These are phyloP conservation scores for Microtus ochrogaster DNA, from an alignment of 2,113 vertebrate species.

Conservation along the genomic window DNA sequence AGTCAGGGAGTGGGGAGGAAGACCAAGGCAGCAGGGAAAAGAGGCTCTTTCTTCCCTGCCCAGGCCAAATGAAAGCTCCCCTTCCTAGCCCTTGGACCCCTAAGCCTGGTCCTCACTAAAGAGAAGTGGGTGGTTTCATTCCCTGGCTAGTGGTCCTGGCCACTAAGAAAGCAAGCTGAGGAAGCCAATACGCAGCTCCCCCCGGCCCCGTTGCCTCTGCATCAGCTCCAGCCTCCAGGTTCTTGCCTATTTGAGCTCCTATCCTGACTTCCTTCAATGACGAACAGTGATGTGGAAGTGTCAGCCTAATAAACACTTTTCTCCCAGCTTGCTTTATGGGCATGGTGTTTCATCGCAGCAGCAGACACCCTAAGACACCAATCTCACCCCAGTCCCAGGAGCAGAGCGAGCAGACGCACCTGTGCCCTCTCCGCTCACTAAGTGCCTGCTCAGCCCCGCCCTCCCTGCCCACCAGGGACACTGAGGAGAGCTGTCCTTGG, in stretches of 20 bases:
- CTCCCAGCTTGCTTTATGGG: background rate
- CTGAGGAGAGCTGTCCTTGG: background rate
- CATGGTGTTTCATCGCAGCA: background rate
- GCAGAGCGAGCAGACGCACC: background rate
- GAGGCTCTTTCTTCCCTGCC: background rate
- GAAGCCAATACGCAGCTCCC: background rate
- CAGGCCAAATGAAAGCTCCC: background rate
- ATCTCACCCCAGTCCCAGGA: background rate
- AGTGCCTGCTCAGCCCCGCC: background rate
- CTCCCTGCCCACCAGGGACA: background rate
- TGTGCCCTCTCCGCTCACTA: background rate
- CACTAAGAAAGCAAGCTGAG: background rate
- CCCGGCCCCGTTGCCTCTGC: background rate
- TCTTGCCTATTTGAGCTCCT: background rate
- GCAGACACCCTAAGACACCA: background rate
- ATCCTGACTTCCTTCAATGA: background rate
- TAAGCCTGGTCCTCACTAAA: conserved; percentile 53
- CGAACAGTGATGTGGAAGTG: background rate
- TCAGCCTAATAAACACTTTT: background rate
- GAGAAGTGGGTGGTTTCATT: background rate
- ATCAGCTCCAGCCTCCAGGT: background rate
- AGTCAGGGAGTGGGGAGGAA: background rate
- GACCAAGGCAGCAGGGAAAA: background rate
- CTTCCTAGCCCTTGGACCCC: background rate
- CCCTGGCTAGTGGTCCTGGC: background rate